Percentiles rank a stretch among this genome's conserved stretches.
phyloP scores from a whole-genome alignment of 2,113 vertebrate species.

The Rattus norvegicus region DNA sequence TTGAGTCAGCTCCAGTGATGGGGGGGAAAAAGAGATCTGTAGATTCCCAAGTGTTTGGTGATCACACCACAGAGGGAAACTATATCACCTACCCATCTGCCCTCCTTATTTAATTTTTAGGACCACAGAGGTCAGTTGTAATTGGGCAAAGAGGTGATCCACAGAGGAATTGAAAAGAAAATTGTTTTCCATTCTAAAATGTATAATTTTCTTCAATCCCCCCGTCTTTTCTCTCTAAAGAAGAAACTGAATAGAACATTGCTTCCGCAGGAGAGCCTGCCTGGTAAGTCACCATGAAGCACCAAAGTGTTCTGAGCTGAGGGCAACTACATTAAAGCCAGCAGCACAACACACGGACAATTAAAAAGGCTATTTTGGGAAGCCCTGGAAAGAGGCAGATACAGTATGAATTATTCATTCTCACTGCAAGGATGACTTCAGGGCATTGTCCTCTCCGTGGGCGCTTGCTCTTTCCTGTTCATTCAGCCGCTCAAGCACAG shows the following conservation, averaged over 20 bases:
- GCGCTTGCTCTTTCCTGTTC: slow-evolving; percentile 58
- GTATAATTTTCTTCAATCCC: background rate
- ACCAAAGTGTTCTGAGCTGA: background rate
- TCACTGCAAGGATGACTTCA: slow-evolving; percentile 59
- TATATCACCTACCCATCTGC: background rate
- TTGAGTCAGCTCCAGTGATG: background rate
- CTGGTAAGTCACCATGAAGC: background rate
- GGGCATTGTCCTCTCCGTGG: slow-evolving; percentile 60
- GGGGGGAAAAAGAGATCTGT: background rate
- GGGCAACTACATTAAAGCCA: slow-evolving; percentile 52
- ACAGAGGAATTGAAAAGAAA: background rate
- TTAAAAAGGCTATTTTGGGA: slow-evolving; percentile 77
- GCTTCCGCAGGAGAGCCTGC: slow-evolving; percentile 49
- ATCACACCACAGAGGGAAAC: background rate
- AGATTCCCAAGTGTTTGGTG: background rate
- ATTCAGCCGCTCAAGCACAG: slow-evolving; percentile 60
- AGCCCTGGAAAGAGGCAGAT: slow-evolving; percentile 67
- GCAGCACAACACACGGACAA: slow-evolving; percentile 58
- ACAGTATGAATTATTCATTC: slow-evolving; percentile 80
- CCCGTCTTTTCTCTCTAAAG: slow-evolving; percentile 29
- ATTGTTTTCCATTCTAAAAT: slow-evolving; percentile 18
- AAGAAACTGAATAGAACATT: slow-evolving; percentile 37
- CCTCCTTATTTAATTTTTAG: background rate
- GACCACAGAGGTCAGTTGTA: background rate
- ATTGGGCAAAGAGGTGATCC: background rate